Evolutionary conservation across 2,888 invertebrate species (phyloP).

Genomic region (Eulithis prunata): DNA sequence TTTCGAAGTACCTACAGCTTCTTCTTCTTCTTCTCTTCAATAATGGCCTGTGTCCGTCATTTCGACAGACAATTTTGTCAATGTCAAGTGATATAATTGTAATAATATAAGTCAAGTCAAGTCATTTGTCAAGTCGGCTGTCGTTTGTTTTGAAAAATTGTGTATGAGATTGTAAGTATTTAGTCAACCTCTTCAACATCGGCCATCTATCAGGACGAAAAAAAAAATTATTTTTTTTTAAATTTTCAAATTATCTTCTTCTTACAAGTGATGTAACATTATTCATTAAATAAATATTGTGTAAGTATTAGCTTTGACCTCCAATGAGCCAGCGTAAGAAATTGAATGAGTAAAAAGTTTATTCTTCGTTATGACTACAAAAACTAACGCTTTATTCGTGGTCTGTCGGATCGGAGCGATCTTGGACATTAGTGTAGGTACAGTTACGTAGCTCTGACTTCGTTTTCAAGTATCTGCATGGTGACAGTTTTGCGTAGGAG

Average conservation of each 20-base stretch:
- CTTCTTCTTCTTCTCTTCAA: too few relatives aligned
- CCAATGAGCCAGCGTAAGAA: constrained; percentile 31
- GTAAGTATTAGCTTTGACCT: constrained; percentile 29
- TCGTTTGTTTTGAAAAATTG: too few relatives aligned
- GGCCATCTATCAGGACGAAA: too few relatives aligned
- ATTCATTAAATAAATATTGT: constrained; percentile 1
- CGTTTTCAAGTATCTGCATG: constrained; percentile 41
- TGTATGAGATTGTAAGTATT: not conserved
- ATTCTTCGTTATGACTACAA: constrained; percentile 38
- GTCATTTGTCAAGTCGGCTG: too few relatives aligned
- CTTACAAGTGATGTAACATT: constrained; percentile 8
- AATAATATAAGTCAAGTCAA: too few relatives aligned
- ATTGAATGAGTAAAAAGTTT: constrained; percentile 30
- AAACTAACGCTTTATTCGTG: constrained; percentile 48
- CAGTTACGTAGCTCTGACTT: constrained; percentile 47
- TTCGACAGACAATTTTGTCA: too few relatives aligned
- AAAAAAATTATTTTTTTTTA: too few relatives aligned
- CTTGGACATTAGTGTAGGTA: constrained; percentile 38
- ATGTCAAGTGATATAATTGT: too few relatives aligned
- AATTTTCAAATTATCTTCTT: too few relatives aligned
- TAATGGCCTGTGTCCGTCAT: too few relatives aligned
- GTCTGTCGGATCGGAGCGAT: constrained; percentile 51
- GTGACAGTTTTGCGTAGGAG: constrained; percentile 56
- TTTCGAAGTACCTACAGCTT: not conserved
- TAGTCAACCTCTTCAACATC: too few relatives aligned